A percentile compares a stretch with the other conserved stretches of the same genome.
Evolutionary conservation across 1,140 invertebrate genomes (phyloP).

Genomic region (Campoletis sonorensis): DNA sequence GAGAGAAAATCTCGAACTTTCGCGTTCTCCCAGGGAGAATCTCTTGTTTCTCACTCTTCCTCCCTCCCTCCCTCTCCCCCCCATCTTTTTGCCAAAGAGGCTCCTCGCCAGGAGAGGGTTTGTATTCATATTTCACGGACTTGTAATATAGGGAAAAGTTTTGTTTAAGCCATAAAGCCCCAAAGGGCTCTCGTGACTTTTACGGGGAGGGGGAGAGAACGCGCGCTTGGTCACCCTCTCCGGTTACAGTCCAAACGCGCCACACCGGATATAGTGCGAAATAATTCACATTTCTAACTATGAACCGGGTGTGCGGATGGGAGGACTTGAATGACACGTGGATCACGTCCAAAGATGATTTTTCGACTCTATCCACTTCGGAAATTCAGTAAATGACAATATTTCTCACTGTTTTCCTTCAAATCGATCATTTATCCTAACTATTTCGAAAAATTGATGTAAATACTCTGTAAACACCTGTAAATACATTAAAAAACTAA

Average conservation of each 20-base stretch:
- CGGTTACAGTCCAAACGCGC: slow-evolving; percentile 60
- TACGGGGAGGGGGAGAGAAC: slow-evolving; percentile 39
- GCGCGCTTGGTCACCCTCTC: slow-evolving; percentile 50
- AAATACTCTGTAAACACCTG: too few relatives aligned
- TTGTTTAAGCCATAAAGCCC: slow-evolving; percentile 75
- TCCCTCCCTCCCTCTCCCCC: not conserved
- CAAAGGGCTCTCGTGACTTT: slow-evolving; percentile 47
- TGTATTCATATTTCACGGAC: slow-evolving; percentile 75
- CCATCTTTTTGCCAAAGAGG: not conserved
- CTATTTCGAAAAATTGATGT: too few relatives aligned
- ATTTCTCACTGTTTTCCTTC: too few relatives aligned
- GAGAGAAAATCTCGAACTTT: not conserved
- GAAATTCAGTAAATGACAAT: too few relatives aligned
- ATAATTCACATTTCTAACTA: slow-evolving; percentile 71
- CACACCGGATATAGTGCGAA: slow-evolving; percentile 64
- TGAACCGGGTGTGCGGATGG: not conserved
- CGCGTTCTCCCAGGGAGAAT: not conserved
- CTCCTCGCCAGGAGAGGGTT: not conserved
- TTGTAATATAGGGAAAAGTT: slow-evolving; percentile 74
- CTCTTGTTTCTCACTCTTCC: not conserved
- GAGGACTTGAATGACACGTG: not conserved
- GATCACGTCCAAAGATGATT: not conserved
- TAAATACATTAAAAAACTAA: too few relatives aligned
- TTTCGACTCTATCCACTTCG: not conserved
- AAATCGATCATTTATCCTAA: too few relatives aligned